These are phyloP conservation scores for Protodeltote pygarga DNA, from an alignment of 2,888 invertebrate species.

Conservation along the genomic window DNA sequence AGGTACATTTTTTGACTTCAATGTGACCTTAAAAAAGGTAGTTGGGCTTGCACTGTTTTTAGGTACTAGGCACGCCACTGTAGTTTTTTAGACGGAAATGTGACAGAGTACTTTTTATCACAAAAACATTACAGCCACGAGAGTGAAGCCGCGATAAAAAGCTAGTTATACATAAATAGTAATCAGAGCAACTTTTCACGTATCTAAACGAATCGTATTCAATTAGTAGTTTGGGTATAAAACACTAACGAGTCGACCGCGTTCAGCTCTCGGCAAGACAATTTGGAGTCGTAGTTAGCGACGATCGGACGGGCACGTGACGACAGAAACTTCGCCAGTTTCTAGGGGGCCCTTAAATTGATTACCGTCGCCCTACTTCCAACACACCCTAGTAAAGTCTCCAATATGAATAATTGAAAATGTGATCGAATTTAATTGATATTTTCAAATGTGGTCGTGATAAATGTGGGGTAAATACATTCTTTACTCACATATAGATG, in stretches of 20 bases:
- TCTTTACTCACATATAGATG: not conserved
- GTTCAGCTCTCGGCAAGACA: conserved; percentile 50
- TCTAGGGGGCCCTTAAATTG: conserved; percentile 52
- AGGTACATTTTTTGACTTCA: too few species aligned
- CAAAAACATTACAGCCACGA: not conserved
- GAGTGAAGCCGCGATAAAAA: too few species aligned
- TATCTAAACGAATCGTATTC: conserved; percentile 45
- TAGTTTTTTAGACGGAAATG: not conserved
- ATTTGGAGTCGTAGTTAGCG: conserved; percentile 50
- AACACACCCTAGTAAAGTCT: conserved; percentile 43
- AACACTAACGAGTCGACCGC: conserved; percentile 59
- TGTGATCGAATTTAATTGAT: conserved; percentile 42
- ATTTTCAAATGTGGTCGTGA: conserved; percentile 27
- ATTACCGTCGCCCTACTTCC: conserved; percentile 48
- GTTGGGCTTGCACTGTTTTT: too few species aligned
- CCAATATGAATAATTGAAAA: conserved; percentile 55
- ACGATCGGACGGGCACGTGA: conserved; percentile 46
- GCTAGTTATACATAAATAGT: too few species aligned
- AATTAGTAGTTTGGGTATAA: conserved; percentile 53
- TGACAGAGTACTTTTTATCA: not conserved
- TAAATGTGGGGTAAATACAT: not conserved
- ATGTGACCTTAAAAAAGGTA: too few species aligned
- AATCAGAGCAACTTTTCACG: conserved; percentile 8
- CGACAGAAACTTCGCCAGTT: conserved; percentile 43
- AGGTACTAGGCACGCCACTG: too few species aligned